Evolutionary conservation across 2,113 vertebrate species (phyloP).

Genomic region (Reinhardtius hippoglossoides): DNA sequence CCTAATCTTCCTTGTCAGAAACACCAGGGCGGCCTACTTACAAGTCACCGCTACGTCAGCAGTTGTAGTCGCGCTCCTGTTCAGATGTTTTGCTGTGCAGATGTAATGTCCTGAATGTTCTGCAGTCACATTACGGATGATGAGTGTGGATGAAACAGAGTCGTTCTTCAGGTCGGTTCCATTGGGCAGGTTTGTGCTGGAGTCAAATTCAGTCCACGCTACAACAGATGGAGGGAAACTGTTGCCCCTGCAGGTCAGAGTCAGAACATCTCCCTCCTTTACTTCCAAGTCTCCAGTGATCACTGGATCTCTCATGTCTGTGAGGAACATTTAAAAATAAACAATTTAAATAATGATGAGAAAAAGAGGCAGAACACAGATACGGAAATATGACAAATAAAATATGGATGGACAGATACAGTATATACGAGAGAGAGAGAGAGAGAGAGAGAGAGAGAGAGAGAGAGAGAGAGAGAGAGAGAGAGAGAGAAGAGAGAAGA

Average conservation of each 20-base stretch:
- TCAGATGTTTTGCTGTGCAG: constrained; percentile 42
- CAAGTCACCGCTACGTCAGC: constrained; percentile 44
- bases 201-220: constrained; percentile 28
- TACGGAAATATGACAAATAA: too few relatives aligned
- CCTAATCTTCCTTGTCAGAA: background rate
- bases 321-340: background rate
- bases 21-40: constrained; percentile 35
- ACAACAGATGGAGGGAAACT: constrained; percentile 46
- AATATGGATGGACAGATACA: background rate
- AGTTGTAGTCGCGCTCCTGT: background rate
- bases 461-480: too few relatives aligned
- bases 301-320: constrained; percentile 36
- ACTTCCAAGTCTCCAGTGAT: constrained; percentile 14
- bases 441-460: too few relatives aligned
- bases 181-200: background rate
- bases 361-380: too few relatives aligned
- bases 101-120: constrained; percentile 51
- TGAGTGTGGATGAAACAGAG: constrained; percentile 8
- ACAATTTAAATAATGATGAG: too few relatives aligned
- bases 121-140: constrained; percentile 22
- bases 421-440: too few relatives aligned
- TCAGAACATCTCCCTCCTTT: constrained; percentile 8
- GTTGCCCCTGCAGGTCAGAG: constrained; percentile 45
- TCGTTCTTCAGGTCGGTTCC: background rate
- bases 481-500: too few relatives aligned